Evolutionary conservation across 2,797 vertebrate genomes (phyloP), one percentile per base, ranked within the genome.

Genomic region (Ibycter americanus): DNA sequence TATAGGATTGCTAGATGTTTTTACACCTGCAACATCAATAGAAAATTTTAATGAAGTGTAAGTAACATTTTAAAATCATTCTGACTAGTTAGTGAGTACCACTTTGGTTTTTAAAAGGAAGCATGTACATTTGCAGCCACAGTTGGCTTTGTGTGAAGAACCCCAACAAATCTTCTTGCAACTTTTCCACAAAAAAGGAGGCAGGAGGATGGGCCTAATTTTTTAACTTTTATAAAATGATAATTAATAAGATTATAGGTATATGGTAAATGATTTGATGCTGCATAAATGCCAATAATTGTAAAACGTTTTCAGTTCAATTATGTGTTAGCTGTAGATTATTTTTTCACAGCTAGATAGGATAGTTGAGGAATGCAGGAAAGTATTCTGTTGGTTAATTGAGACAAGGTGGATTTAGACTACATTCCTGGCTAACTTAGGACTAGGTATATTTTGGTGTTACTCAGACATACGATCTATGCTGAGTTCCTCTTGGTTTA

Each of bases 31-130:
- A 85, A 98, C 98, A 5, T 98, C 98, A 40, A 98, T 99, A 89
- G 99, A 99, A 96, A 99, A 99, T 96, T 99, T 99, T 98, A 99
- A 99, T 25, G 99, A 99, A 98, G 99, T 99, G 99, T 99, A 98
- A 98, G 98, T 98, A 96, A 78, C 56, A 16, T 46, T 83, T 93
- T 86, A 5, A 23, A 90, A 76, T 91, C 6, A 10, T 90, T 84
- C 27, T 87, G 26, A 52, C 23, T 58, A 27, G 4, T 81, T 90
- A 40, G 9, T 27, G 42, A 62, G 3, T 71, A n/a, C 10, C 7
- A 12, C 40, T 47, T 15, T 68, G 12, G 3, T 83, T 72, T 93
- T 82, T 47, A 46, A 70, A 87, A 72, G 17, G 19, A 72, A 79
- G 26, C 19, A 15, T 4, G 3, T 55, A 7, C 17, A 61, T 90